A percentile compares a stretch with the other conserved stretches of the same genome.
Conservation (phyloP, 2,888 invertebrate species). For the Apamea sordens region DNA sequence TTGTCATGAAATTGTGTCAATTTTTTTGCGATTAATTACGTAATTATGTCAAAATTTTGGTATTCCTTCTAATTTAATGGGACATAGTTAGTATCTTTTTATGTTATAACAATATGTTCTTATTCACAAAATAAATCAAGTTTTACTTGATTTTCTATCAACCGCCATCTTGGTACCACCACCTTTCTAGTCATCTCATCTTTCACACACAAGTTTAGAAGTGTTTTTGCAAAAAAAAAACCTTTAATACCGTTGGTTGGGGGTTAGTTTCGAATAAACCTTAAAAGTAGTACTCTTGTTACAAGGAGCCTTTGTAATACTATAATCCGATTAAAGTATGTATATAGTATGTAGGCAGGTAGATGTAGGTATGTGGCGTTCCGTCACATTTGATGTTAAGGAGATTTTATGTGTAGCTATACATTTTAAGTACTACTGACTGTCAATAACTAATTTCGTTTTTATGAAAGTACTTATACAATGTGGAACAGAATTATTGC, state of each 20-base stretch:
- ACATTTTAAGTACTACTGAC: no score
- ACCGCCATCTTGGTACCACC: not conserved
- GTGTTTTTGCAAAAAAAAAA: not conserved
- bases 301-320: not conserved
- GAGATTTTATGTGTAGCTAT: no score
- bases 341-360: not conserved
- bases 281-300: not conserved
- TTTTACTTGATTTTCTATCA: not conserved
- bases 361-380: not conserved
- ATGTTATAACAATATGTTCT: no score
- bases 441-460: no score
- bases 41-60: no score
- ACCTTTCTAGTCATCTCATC: not conserved
- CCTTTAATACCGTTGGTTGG: not conserved
- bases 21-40: no score
- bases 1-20: no score
- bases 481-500: no score
- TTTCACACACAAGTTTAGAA: not conserved
- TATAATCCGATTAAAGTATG: not conserved
- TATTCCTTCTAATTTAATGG: no score
- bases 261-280: not conserved
- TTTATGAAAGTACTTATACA: no score
- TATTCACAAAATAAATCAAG: no score
- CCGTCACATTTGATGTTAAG: not conserved
- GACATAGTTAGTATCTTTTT: no score